Evolutionary conservation across 1,140 invertebrate species (phyloP).

Genomic region (Trichomalopsis sarcophagae): DNA sequence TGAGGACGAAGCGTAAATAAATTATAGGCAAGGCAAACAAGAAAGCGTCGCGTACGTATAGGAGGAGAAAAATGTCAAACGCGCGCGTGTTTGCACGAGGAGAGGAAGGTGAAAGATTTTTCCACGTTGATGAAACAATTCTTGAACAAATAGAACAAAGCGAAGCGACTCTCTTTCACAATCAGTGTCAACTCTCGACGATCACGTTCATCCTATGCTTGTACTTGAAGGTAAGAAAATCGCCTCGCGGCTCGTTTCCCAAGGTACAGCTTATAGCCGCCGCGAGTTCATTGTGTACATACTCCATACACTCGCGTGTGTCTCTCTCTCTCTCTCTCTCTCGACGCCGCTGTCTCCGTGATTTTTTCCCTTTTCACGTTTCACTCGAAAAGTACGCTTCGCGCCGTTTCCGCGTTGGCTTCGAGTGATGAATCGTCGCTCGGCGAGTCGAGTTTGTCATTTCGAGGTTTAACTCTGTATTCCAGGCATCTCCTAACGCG

Average conservation of each 20-base stretch:
- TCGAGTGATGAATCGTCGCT: neutral
- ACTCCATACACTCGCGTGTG: neutral
- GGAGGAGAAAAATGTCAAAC: too few relatives aligned
- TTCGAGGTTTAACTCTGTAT: neutral
- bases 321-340: neutral
- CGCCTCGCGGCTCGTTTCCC: slow-evolving; percentile 12
- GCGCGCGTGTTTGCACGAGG: neutral
- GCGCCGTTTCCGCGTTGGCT: neutral
- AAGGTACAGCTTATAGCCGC: neutral
- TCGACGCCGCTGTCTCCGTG: neutral
- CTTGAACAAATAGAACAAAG: slow-evolving; percentile 32
- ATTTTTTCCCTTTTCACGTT: slow-evolving; percentile 10
- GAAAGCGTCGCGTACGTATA: neutral
- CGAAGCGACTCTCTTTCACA: slow-evolving; percentile 19
- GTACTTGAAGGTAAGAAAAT: slow-evolving; percentile 37
- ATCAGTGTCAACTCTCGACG: slow-evolving; percentile 44
- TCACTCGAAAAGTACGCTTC: slow-evolving; percentile 7
- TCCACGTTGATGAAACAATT: slow-evolving; percentile 25
- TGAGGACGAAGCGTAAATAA: neutral
- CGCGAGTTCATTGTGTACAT: slow-evolving; percentile 1
- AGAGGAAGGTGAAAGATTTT: neutral
- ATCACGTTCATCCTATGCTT: slow-evolving; percentile 32
- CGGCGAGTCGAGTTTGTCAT: too few relatives aligned
- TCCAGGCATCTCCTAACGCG: neutral
- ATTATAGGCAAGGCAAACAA: neutral